Base-by-base conservation (phyloP, 1,140 invertebrate genomes). In the Papilio glaucus region DNA sequence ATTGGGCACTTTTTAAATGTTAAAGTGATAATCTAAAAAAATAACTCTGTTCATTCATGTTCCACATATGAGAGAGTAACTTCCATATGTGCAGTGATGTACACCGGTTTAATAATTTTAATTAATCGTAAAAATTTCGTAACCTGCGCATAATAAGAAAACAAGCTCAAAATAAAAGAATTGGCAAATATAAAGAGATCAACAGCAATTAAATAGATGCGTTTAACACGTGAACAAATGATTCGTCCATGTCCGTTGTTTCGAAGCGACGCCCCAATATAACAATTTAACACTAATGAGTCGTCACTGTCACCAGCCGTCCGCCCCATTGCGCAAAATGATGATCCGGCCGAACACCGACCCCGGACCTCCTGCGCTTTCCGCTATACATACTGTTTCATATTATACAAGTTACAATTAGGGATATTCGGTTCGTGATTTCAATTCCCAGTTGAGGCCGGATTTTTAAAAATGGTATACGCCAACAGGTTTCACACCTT, bases 231-330 rank as follows among this genome's bases (percentile, higher is more conserved):
- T 45, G 41, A 13, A 42, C 65, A 29, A 68, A 42, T 69, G 10
- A 62, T 33, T 62, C 12, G 37, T 69, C 26, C 29, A 69, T 69
- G 26, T 49, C 38, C 67, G 67, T 65, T 69, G 67, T 69, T 49
- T 42, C 67, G 8, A 21, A n/a, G n/a, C 45, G 10, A 33, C 21
- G 41, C 68, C 49, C 57, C 77, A 74, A 60, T 67, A 78, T 73
- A 83, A 81, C 81, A 79, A 82, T 83, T 73, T 77, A 73, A 72
- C 72, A 65, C 62, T 89, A 89, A 89, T 86, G 87, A 89, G 81
- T 85, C 79, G 79, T 87, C 85, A 87, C 72, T 80, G 87, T 87
- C 87, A 83, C 60, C 10, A 71, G 63, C 70, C 78, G 63, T 72
- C 78, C 80, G 78, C 83, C 81, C 83, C 71, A 49, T 69, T 49